Conservation (phyloP, 2,113 vertebrate species). For the Motacilla tschutschensis region DNA sequence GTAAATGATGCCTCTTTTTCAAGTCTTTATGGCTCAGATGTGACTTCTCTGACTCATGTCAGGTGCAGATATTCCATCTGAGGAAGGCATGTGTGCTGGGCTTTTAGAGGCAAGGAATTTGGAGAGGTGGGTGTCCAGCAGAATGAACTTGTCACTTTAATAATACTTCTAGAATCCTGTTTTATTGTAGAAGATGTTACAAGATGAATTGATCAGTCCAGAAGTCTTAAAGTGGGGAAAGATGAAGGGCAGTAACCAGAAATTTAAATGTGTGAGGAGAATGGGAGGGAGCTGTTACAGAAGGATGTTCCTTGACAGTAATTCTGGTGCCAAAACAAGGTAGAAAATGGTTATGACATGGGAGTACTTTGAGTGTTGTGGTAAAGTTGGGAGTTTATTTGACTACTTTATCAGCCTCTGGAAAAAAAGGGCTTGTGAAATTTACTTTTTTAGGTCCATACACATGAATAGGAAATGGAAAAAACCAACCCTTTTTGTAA, state of each 20-base stretch:
- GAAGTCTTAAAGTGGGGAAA: background rate
- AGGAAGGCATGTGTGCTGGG: background rate
- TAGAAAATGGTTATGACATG: background rate
- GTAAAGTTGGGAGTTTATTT: background rate
- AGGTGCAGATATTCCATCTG: background rate
- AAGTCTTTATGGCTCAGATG: background rate
- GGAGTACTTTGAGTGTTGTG: background rate
- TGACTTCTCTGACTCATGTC: background rate
- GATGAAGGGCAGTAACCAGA: background rate
- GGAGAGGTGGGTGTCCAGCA: background rate
- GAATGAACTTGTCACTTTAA: background rate
- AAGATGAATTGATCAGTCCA: background rate
- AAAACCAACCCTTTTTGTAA: background rate
- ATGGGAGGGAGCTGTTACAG: background rate
- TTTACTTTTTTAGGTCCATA: background rate
- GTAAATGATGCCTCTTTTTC: background rate
- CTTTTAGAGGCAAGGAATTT: background rate
- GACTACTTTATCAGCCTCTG: background rate
- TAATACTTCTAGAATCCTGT: background rate
- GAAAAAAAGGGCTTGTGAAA: background rate
- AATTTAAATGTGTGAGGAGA: background rate
- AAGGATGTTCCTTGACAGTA: background rate
- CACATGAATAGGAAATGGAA: background rate
- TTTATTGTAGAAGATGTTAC: background rate
- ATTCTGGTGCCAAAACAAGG: background rate